Percentiles rank a stretch among this genome's conserved stretches.
Conservation (phyloP, 2,797 vertebrate genomes). For the Pampus argenteus region DNA sequence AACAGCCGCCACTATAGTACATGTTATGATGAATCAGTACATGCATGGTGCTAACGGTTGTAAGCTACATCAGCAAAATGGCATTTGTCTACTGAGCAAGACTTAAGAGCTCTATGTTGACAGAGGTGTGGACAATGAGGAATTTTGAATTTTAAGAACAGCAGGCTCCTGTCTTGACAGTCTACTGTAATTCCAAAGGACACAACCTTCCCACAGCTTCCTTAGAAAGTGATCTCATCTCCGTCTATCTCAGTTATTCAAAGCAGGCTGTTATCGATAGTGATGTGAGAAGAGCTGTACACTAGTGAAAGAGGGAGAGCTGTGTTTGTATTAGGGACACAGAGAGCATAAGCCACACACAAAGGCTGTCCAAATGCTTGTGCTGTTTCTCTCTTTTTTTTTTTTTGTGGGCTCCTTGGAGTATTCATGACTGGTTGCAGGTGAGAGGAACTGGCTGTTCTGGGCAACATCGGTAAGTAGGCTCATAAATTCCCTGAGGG, state of each 20-base stretch:
- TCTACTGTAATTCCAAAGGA: slow-evolving; percentile 51
- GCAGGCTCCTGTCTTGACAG: slow-evolving; percentile 48
- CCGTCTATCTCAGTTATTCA: slow-evolving; percentile 46
- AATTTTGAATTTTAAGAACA: slow-evolving; percentile 43
- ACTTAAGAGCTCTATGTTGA: slow-evolving; percentile 9
- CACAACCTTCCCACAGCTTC: slow-evolving; percentile 52
- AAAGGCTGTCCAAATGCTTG: slow-evolving; percentile 17
- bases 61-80: slow-evolving; percentile 26
- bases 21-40: slow-evolving; percentile 3
- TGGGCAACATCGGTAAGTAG: slow-evolving; percentile 10
- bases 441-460: slow-evolving; percentile 12
- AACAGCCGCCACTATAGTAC: slow-evolving; percentile 23
- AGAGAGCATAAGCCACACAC: slow-evolving; percentile 25
- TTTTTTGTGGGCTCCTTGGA: slow-evolving; percentile 17
- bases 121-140: slow-evolving; percentile 39
- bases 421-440: slow-evolving; percentile 20
- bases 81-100: slow-evolving; percentile 17
- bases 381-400: slow-evolving; percentile 10
- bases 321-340: slow-evolving; percentile 32
- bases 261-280: slow-evolving; percentile 55
- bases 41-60: slow-evolving; percentile 7
- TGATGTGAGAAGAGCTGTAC: slow-evolving; percentile 10
- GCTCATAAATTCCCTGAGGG: slow-evolving; percentile 23
- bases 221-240: slow-evolving; percentile 58
- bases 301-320: slow-evolving; percentile 28